These are phyloP conservation scores for Dioctria rufipes DNA, from an alignment of 2,888 invertebrate genomes.

Conservation along the genomic window DNA sequence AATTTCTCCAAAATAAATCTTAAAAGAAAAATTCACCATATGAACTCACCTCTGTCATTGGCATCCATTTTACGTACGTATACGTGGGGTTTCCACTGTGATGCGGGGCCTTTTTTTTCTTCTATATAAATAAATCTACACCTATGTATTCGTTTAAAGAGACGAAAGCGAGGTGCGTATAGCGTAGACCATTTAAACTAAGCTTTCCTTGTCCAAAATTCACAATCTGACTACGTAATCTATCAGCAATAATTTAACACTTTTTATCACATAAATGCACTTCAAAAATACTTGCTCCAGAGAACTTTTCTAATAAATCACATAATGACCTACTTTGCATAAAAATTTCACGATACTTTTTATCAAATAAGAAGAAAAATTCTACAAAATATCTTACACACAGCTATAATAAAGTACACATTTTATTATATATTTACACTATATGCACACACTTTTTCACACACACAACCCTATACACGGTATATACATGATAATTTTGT, in stretches of 20 bases:
- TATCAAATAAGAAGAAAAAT: constrained; percentile 27
- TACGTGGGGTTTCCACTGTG: neutral
- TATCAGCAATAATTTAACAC: no score
- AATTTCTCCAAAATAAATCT: neutral
- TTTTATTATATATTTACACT: neutral
- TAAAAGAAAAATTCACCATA: neutral
- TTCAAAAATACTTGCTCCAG: no score
- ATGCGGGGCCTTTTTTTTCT: constrained; percentile 11
- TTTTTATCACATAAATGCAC: no score
- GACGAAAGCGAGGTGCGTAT: constrained; percentile 12
- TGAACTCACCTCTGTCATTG: constrained; percentile 48
- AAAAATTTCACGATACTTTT: neutral
- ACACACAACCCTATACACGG: neutral
- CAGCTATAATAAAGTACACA: neutral
- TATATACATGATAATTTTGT: neutral
- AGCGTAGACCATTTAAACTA: neutral
- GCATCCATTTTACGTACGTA: constrained; percentile 42
- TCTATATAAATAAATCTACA: neutral
- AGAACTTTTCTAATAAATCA: neutral
- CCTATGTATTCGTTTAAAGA: constrained; percentile 2
- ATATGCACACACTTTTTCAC: neutral
- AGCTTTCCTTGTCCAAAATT: no score
- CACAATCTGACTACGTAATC: no score
- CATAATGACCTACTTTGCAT: neutral
- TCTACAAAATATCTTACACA: constrained; percentile 27